Percentiles rank a stretch among this genome's conserved stretches.
Evolutionary conservation across 2,888 invertebrate genomes (phyloP).

Genomic region (Acanthosepion esculentum): DNA sequence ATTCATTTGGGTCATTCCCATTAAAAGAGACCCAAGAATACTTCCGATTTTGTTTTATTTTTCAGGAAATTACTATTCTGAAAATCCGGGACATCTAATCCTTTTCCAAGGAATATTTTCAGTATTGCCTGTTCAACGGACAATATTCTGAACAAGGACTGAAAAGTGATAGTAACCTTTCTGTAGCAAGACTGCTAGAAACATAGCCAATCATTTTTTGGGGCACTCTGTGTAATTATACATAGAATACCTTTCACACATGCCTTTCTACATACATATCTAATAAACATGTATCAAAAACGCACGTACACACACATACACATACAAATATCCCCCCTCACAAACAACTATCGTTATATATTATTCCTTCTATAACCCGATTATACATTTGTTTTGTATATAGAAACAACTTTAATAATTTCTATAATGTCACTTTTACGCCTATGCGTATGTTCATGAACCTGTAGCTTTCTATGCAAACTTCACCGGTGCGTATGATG

Average conservation of each 20-base stretch:
- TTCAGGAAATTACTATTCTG: too few species aligned
- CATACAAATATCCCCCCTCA: background rate
- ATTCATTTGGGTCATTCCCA: too few species aligned
- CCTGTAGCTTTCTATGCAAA: background rate
- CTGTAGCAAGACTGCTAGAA: too few species aligned
- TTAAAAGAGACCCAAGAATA: too few species aligned
- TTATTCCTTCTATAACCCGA: background rate
- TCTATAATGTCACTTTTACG: background rate
- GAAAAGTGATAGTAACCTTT: too few species aligned
- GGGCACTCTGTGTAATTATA: background rate
- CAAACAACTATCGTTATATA: background rate
- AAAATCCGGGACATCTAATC: too few species aligned
- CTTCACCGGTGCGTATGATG: background rate
- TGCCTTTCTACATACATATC: background rate
- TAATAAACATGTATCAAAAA: background rate
- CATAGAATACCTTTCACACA: background rate
- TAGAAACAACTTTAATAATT: background rate
- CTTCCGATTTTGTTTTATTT: too few species aligned
- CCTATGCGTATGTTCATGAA: background rate
- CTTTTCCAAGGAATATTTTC: too few species aligned
- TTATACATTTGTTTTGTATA: background rate
- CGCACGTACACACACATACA: background rate
- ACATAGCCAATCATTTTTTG: background rate
- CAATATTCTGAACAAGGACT: too few species aligned
- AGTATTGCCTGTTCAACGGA: too few species aligned